Conservation (phyloP, 2,888 invertebrate species). For the Drosophila neotestacea region DNA sequence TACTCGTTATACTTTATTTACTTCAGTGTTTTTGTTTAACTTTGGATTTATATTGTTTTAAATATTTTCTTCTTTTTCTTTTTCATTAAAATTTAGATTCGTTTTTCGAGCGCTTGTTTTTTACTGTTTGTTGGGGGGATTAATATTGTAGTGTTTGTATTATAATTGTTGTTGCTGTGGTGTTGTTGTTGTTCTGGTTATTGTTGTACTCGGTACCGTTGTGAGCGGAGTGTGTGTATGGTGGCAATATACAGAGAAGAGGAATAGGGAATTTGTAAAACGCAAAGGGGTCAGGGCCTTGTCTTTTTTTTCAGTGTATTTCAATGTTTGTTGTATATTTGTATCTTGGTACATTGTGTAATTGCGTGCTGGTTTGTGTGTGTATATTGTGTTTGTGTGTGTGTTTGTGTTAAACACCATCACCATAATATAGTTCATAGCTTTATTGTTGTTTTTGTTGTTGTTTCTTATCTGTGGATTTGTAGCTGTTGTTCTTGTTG, state of each 20-base stretch:
- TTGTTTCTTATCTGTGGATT: constrained; percentile 22
- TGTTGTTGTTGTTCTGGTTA: constrained; percentile 41
- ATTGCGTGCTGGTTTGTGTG: constrained; percentile 8
- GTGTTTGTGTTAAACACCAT: constrained; percentile 64
- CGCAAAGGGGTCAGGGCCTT: neutral
- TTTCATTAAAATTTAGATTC: constrained; percentile 5
- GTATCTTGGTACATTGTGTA: constrained; percentile 2
- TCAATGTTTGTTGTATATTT: constrained; percentile 26
- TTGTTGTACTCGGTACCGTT: constrained; percentile 59
- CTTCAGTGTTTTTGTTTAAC: constrained; percentile 12
- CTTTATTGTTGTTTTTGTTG: constrained; percentile 30
- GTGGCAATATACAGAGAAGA: constrained; percentile 55
- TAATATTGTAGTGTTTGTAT: constrained; percentile 37
- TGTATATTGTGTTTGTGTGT: constrained; percentile 32
- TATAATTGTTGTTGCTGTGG: constrained; percentile 26
- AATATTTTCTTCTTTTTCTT: neutral
- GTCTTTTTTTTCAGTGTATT: constrained; percentile 19
- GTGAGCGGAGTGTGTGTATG: constrained; percentile 51
- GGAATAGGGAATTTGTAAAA: constrained; percentile 42
- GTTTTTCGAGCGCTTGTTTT: constrained; percentile 21
- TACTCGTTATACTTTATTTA: constrained; percentile 1
- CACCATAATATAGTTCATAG: constrained; percentile 54
- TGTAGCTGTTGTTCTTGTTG: constrained; percentile 16
- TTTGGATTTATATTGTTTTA: constrained; percentile 8
- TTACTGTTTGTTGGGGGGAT: constrained; percentile 25